Evolutionary conservation across 2,888 invertebrate genomes (phyloP), one percentile per base, ranked within the genome.

Genomic region (Lobophora halterata): DNA sequence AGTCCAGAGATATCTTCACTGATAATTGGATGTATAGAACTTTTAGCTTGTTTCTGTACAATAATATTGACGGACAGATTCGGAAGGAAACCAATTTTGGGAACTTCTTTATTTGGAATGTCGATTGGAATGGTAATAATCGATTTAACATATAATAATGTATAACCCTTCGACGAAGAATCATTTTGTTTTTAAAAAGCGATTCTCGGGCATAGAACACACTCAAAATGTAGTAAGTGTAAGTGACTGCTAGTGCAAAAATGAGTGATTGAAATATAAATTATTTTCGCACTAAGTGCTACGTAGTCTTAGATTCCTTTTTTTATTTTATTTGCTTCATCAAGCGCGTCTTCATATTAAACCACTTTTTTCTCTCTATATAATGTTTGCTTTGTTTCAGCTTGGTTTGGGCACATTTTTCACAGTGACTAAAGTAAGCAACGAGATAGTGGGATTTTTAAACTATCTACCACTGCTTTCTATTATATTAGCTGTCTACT

Each of bases 71-170:
- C 61, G 2, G 66, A 66, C n/a, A 50, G 47, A 14, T 67, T 61
- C 42, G 63, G 65, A 5, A 62, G 71, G 24, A 65, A 66, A 32
- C 54, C 57, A 1, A 59, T 73, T n/a, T 35, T 73, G 9, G 26
- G 51, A 0, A 17, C 21, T 0, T 61, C 63, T 1, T 11, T 67
- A 2, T 12, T 52, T 9, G 70, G 67, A 11, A 50, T 65, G 40
- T 43, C 52, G 12, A 2, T 67, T 2, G 72, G 72, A 20, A 51
- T 67, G 68, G 71, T 74, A 32, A 27, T 23, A 1, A 10, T 16
- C n/a, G n/a, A n/a, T n/a, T n/a, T n/a, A n/a, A n/a, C n/a, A n/a
- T n/a, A n/a, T n/a, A n/a, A n/a, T n/a, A n/a, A n/a, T n/a, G n/a
- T n/a, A n/a, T n/a, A n/a, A n/a, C n/a, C n/a, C n/a, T n/a, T n/a